These are phyloP conservation scores for Leptinotarsa haldemani DNA, from an alignment of 2,888 invertebrate genomes.

Conservation along the genomic window DNA sequence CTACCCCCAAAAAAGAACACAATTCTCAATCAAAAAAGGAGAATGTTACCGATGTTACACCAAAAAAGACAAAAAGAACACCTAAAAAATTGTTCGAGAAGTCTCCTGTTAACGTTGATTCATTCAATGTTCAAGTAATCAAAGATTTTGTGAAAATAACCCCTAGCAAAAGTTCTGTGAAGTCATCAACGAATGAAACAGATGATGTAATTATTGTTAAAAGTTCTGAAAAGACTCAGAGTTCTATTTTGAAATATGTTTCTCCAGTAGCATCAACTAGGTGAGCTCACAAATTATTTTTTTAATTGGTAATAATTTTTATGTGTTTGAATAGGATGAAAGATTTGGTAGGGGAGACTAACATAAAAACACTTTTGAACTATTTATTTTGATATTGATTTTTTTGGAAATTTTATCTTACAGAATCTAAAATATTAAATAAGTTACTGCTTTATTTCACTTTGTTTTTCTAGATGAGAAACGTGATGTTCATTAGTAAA, in stretches of 20 bases:
- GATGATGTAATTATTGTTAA: constrained; percentile 34
- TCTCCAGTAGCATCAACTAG: constrained; percentile 48
- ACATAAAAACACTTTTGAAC: neutral
- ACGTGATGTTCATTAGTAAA: too few species aligned
- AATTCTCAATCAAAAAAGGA: neutral
- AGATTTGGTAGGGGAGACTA: neutral
- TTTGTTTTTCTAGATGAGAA: too few species aligned
- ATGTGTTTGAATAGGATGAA: neutral
- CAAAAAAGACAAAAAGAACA: constrained; percentile 38
- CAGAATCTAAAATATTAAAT: too few species aligned
- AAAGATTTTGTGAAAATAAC: constrained; percentile 60
- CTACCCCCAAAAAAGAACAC: constrained; percentile 20
- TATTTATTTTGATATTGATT: too few species aligned
- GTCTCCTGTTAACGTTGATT: constrained; percentile 55
- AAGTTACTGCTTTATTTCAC: too few species aligned
- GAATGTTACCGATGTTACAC: constrained; percentile 29
- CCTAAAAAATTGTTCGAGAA: constrained; percentile 58
- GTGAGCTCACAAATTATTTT: neutral
- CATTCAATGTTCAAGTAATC: constrained; percentile 60
- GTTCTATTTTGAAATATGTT: constrained; percentile 51
- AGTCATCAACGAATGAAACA: constrained; percentile 23
- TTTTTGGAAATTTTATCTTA: too few species aligned
- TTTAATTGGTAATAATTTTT: neutral
- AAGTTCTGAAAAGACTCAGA: constrained; percentile 49
- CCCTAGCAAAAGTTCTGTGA: constrained; percentile 55